Evolutionary conservation across 2,797 vertebrate species (phyloP).

Genomic region (Hypotaenidia philippensis): DNA sequence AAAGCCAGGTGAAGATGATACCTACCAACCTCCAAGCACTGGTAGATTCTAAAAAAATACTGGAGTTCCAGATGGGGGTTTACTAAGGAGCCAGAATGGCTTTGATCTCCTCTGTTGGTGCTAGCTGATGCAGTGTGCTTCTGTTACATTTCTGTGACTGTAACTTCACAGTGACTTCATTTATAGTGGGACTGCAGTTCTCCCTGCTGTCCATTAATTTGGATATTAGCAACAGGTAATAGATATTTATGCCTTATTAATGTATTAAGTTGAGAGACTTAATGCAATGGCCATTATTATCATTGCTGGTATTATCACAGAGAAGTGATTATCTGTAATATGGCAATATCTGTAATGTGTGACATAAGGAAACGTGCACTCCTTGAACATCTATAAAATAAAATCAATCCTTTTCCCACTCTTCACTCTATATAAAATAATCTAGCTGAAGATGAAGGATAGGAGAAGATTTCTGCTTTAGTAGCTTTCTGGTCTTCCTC

Average conservation of each 20-base stretch:
- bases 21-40: not conserved
- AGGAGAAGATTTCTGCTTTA: not conserved
- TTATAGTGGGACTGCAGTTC: not conserved
- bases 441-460: not conserved
- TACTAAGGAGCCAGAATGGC: not conserved
- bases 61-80: not conserved
- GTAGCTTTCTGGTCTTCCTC: not conserved
- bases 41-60: not conserved
- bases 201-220: not conserved
- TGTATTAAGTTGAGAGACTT: not conserved
- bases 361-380: not conserved
- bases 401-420: not conserved
- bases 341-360: not conserved
- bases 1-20: not conserved
- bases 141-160: not conserved
- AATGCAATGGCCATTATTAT: not conserved
- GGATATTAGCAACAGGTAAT: not conserved
- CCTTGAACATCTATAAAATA: not conserved
- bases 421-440: not conserved
- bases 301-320: not conserved
- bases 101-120: not conserved
- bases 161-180: not conserved
- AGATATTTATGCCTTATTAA: not conserved
- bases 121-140: not conserved
- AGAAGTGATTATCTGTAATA: not conserved